These are phyloP conservation scores for Lypha dubia DNA, from an alignment of 2,888 invertebrate genomes.

Conservation along the genomic window DNA sequence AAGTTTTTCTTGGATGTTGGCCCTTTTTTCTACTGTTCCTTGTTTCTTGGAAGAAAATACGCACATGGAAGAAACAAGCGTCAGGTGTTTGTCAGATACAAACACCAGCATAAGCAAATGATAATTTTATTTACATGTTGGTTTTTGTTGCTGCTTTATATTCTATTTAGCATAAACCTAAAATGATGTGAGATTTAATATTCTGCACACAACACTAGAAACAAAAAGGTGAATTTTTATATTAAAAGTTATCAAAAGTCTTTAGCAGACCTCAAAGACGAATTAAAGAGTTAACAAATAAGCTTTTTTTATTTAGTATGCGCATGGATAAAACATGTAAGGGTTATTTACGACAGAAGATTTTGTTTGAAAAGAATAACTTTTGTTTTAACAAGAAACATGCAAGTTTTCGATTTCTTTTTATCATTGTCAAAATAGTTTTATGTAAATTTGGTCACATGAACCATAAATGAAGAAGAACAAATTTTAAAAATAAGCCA, in stretches of 20 bases:
- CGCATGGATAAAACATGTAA: no score
- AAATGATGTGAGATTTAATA: slow-evolving; percentile 1
- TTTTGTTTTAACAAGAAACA: no score
- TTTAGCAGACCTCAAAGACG: neutral
- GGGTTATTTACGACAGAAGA: no score
- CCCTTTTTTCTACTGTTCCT: neutral
- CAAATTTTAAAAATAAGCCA: no score
- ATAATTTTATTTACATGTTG: slow-evolving; percentile 1
- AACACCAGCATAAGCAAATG: slow-evolving; percentile 14
- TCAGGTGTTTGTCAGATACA: slow-evolving; percentile 19
- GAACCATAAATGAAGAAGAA: no score
- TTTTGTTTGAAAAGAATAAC: no score
- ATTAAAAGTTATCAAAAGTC: neutral
- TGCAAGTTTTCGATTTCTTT: no score
- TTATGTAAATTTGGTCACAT: no score
- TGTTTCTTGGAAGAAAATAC: neutral
- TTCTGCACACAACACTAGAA: neutral
- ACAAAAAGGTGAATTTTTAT: slow-evolving; percentile 16
- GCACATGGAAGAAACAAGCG: neutral
- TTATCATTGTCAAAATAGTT: no score
- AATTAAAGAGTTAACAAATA: neutral
- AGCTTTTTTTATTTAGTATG: no score
- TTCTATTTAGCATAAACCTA: neutral
- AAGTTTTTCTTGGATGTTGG: neutral
- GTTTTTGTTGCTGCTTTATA: neutral